These are phyloP conservation scores for Vanacampus margaritifer DNA, from an alignment of 2,113 vertebrate genomes.

Conservation along the genomic window DNA sequence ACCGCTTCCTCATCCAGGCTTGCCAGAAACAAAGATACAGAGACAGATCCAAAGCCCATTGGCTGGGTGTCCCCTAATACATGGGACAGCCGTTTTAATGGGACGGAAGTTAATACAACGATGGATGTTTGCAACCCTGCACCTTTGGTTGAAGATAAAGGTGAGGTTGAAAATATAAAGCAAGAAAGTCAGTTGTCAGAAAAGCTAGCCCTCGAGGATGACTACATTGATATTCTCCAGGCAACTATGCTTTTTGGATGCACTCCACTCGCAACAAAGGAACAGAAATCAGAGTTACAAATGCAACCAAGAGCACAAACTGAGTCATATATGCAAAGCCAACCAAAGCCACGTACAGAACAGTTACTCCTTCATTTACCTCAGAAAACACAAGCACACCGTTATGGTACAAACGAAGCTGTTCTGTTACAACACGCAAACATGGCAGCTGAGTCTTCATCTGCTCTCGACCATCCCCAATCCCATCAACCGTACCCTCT, in stretches of 20 bases:
- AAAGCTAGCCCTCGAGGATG: slow-evolving; percentile 61
- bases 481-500: slow-evolving; percentile 6
- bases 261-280: slow-evolving; percentile 17
- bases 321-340: slow-evolving; percentile 26
- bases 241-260: slow-evolving; percentile 53
- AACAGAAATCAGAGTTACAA: slow-evolving; percentile 25
- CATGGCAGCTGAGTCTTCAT: slow-evolving; percentile 7
- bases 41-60: slow-evolving; percentile 40
- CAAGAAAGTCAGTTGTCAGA: slow-evolving; percentile 5
- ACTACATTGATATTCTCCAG: slow-evolving; percentile 80
- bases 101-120: slow-evolving; percentile 9
- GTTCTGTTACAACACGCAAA: slow-evolving; percentile 1
- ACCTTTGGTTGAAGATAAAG: slow-evolving; percentile 11
- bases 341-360: slow-evolving; percentile 11
- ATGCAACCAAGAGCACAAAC: slow-evolving; percentile 19
- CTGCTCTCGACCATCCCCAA: slow-evolving; percentile 23
- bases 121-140: not conserved
- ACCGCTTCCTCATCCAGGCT: slow-evolving; percentile 55
- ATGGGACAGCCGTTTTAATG: slow-evolving; percentile 56
- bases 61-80: slow-evolving; percentile 67
- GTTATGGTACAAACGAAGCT: slow-evolving; percentile 11
- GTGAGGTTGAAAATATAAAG: slow-evolving; percentile 15
- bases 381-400: slow-evolving; percentile 19
- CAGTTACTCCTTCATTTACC: slow-evolving; percentile 14
- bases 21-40: slow-evolving; percentile 67